These are phyloP conservation scores for Peromyscus attwateri DNA, from an alignment of 2,797 vertebrate genomes.

Conservation along the genomic window DNA sequence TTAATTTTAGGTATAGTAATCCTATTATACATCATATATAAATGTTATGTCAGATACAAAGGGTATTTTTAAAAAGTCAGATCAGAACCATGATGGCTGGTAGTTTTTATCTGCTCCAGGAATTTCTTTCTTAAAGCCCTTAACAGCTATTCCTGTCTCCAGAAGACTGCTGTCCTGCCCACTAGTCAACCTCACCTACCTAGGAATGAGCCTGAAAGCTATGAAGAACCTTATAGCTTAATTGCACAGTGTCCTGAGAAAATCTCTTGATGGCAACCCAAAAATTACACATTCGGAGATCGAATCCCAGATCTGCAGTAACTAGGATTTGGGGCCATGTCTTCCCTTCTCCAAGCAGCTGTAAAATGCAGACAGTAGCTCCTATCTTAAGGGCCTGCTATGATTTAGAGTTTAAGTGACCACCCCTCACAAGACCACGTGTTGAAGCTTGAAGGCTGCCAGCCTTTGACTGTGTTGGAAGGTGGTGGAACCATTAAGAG, in stretches of 20 bases:
- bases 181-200: background rate
- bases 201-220: background rate
- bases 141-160: background rate
- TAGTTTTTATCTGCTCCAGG: background rate
- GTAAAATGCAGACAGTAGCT: background rate
- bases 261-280: background rate
- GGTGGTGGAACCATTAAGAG: background rate
- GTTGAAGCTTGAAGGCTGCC: background rate
- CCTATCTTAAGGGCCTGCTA: background rate
- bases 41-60: background rate
- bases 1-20: background rate
- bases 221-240: background rate
- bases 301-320: background rate
- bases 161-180: background rate
- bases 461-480: background rate
- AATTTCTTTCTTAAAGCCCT: background rate
- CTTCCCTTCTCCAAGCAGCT: background rate
- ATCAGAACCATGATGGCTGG: background rate
- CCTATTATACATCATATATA: background rate
- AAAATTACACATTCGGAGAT: background rate
- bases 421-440: background rate
- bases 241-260: background rate
- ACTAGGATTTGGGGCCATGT: background rate
- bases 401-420: background rate
- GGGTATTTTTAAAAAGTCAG: background rate